A percentile compares a stretch with the other conserved stretches of the same genome.
Conservation (phyloP, 2,797 vertebrate genomes). For the Clamator glandarius region DNA sequence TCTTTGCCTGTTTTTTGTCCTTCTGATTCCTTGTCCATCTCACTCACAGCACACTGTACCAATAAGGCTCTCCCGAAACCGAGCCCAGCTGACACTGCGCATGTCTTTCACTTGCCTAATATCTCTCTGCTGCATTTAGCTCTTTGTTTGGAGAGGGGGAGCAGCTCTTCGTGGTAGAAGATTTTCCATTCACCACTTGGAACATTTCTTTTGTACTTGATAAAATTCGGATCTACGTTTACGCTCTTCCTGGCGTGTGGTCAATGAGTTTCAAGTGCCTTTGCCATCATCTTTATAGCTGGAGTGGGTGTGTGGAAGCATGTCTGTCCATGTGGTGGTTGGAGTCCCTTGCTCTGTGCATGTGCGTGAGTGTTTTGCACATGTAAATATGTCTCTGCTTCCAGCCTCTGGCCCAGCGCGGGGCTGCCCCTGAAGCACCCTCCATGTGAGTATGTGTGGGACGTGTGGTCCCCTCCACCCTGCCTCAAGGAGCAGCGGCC, state of each 20-base stretch:
- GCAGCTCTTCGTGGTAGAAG: conserved; percentile 58
- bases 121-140: conserved; percentile 65
- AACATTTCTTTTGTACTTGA: conserved; percentile 42
- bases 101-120: conserved; percentile 56
- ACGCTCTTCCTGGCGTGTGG: background rate
- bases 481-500: conserved; percentile 41
- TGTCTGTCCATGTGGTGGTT: background rate
- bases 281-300: conserved; percentile 35
- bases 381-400: background rate
- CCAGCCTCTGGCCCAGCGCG: background rate
- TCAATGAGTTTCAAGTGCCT: conserved; percentile 60
- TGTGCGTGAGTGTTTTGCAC: background rate
- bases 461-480: background rate
- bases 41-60: conserved; percentile 21
- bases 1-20: conserved; percentile 47
- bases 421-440: background rate
- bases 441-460: conserved; percentile 13
- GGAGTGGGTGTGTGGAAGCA: background rate
- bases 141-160: conserved; percentile 59
- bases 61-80: conserved; percentile 20
- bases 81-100: conserved; percentile 35
- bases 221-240: background rate
- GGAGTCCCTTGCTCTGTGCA: background rate
- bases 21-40: conserved; percentile 59
- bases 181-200: conserved; percentile 36